Evolutionary conservation across 1,140 invertebrate genomes (phyloP), one percentile per base, ranked within the genome.

Genomic region (Bombus sibiricus): DNA sequence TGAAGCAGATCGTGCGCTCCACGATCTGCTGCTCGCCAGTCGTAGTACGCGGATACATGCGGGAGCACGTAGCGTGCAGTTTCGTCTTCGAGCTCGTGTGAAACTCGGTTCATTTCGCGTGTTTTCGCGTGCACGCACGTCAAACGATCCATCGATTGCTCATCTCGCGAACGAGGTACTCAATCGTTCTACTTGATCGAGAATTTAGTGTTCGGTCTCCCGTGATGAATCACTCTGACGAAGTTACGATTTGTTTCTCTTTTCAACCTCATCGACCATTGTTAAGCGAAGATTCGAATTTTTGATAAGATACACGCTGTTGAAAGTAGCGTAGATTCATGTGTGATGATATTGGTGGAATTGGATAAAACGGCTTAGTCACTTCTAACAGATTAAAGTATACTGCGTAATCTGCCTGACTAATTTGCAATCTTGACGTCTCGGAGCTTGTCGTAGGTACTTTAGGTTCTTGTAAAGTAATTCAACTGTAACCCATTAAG

Each of bases 11-110:
- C 83, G 83, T 41, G 77, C 59, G 73, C 59, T 32, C 43, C 77
- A 64, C 83, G 57, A 80, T 80, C 83, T 3, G 22, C 47, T 69
- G 22, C 64, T 69, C 32, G 83, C 66, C 83, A 85, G 83, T 85
- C 75, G 53, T 57, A 28, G 28, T 80, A 85, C 77, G 83, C 9
- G 83, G 34, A 64, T 80, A 85, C 83, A 41, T 53, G 76, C 12
- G 83, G 53, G 77, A 85, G 39, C 83, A 85, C 76, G 68, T 73
- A 85, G 34, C 37, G 6, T 22, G 22, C 39, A 22, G 34, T n/a
- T 71, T 53, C 47, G 73, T 73, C 76, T 53, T 53, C 83, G n/a
- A 22, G 76, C n/a, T 79, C 75, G 82, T 73, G 83, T 73, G 76
- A 85, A 72, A 85, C 53, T 18, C 41, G 0, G 43, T 22, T 32